Base-by-base conservation (phyloP, 2,797 vertebrate species). In the Hoplostethus mediterraneus region DNA sequence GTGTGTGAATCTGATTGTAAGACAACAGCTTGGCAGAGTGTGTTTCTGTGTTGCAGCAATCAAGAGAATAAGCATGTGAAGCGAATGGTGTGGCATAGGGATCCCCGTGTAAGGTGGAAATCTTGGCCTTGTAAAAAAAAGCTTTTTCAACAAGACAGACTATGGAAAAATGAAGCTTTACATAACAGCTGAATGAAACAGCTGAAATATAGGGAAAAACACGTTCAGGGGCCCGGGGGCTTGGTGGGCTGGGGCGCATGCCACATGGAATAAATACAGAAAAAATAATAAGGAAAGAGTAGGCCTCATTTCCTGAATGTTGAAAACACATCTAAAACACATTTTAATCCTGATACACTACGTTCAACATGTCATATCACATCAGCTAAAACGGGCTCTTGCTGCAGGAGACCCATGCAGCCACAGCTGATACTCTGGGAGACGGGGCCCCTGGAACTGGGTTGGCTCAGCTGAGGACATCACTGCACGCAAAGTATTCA, bases 401-500 rank as follows among this genome's bases (percentile, higher is more conserved):
- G 76, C 80, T 75, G 81, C 78, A 77, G 79, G 75, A 82, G 84
- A 82, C 57, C 55, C 16, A 71, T 75, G 78, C 81, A 86, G 59
- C 73, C 84, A 81, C 90, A 91, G 89, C 90, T 90, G 90, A 89
- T 84, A 76, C 80, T 77, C 74, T 80, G 82, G 74, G 66, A 89
- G 86, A 86, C 74, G 55, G 68, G 75, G 84, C 79, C 86, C 78
- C 78, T 49, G 72, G 78, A 85, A 80, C 57, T 12, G 28, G 63
- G 66, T 66, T 74, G 70, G 75, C 90, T 89, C 91, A 92, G 90
- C 90, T 92, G 87, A 92, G 88, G 81, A 92, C 89, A 88, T 84
- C 73, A 83, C 57, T 86, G 84, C 90, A 92, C 87, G 81, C 89
- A 86, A 89, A 79, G 76, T 78, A 73, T 73, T 12, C 71, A 61